phyloP scores from a whole-genome alignment of 1,140 invertebrate species.

The Nasonia vitripennis region DNA sequence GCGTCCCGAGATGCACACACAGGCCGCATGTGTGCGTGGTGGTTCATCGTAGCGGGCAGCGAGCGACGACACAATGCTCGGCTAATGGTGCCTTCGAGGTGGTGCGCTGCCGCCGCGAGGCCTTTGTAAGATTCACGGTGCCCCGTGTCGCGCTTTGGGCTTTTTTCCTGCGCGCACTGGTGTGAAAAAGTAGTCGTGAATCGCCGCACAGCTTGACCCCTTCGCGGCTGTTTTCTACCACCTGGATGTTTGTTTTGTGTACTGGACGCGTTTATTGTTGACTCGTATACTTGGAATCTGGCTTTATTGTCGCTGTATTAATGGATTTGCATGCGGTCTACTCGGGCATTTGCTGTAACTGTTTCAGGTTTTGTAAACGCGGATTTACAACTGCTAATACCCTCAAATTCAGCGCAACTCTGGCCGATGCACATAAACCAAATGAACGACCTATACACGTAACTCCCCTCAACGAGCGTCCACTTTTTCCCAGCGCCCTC shows the following conservation, averaged over 20 bases:
- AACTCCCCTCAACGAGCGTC: neutral
- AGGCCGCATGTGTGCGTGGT: neutral
- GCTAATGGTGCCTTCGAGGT: constrained; percentile 68
- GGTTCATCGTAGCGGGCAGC: constrained; percentile 33
- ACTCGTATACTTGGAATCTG: neutral
- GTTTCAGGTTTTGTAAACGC: too few species aligned
- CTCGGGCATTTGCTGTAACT: too few species aligned
- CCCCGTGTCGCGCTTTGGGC: neutral
- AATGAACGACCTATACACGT: neutral
- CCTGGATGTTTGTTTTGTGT: neutral
- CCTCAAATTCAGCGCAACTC: too few species aligned
- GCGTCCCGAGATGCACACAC: constrained; percentile 45
- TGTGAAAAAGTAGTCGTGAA: neutral
- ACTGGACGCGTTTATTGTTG: neutral
- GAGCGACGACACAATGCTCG: constrained; percentile 63
- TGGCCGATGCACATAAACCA: neutral
- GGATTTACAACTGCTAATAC: too few species aligned
- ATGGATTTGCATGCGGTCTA: neutral
- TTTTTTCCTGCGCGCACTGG: neutral
- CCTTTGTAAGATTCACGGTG: neutral
- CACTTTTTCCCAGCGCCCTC: neutral
- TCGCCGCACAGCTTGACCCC: neutral
- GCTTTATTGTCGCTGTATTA: too few species aligned
- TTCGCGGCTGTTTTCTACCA: neutral
- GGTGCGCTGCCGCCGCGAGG: constrained; percentile 23